Evolutionary conservation across 2,113 vertebrate genomes (phyloP), one percentile per base, ranked within the genome.

Genomic region (Channa argus): DNA sequence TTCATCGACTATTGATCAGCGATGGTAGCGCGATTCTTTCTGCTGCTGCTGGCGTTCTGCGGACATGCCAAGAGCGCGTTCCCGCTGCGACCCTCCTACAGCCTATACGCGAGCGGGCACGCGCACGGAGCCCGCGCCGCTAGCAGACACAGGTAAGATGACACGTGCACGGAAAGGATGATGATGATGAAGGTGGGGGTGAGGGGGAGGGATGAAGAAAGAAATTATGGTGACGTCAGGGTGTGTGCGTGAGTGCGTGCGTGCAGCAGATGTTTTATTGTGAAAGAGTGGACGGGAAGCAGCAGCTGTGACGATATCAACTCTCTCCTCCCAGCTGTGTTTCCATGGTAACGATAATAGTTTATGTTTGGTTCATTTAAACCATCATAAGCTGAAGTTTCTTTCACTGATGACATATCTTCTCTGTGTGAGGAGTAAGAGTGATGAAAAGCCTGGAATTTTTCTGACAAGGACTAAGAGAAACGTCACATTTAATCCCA

Each of bases 101-200:
- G 85, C 70, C 69, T 92, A 9, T 92, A 88, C 51, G 10, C 82
- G 9, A 53, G 63, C 36, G 87, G 80, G n/a, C 74, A 86, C 76
- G 70, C 69, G 73, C 81, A 90, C 46, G 86, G 77, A 14, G 46
- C 69, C 3, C 86, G 87, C 58, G 83, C 88, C 0, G 74, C 88
- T 79, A 90, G 87, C 77, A 87, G 89, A 74, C 86, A 92, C 89
- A 92, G 89, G 90, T 92, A 87, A 41, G 56, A 15, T 61, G 80
- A 78, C 84, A 83, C 75, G 78, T 80, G 83, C 80, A 73, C 79
- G 66, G 62, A 85, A 70, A 60, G 50, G 34, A 43, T 47, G 60
- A 62, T 68, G 46, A 1, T 49, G 56, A 14, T 61, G 65, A 44
- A 41, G 45, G 9, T 36, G 68, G 39, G n/a, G 65, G 34, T 1